Percentiles rank a stretch among this genome's conserved stretches.
Evolutionary conservation across 92 coral and sea anemone species (phyloP).

Genomic region (Heliopora coerulea): DNA sequence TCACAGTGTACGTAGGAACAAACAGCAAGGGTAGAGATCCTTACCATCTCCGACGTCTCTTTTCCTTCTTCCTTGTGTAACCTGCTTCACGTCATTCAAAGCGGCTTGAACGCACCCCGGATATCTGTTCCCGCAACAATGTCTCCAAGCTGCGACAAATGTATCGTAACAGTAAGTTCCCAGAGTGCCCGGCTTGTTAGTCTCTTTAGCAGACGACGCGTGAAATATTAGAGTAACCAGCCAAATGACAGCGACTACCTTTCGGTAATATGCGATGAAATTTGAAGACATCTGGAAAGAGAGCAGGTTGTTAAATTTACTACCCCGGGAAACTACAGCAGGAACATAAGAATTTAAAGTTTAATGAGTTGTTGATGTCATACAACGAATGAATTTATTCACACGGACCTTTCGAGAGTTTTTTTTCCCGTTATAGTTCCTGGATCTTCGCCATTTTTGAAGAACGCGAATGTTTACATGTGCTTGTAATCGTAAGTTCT

Average conservation of each 20-base stretch:
- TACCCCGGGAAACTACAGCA: no score
- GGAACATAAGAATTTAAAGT: no score
- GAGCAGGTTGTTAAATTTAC: no score
- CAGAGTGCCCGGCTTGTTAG: constrained; percentile 11
- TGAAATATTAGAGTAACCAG: constrained; percentile 16
- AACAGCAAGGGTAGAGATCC: not conserved
- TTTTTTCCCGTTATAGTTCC: no score
- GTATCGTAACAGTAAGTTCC: not conserved
- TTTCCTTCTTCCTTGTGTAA: constrained; percentile 15
- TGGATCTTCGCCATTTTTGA: no score
- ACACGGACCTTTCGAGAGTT: no score
- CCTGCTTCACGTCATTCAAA: constrained; percentile 1
- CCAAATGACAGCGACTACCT: not conserved
- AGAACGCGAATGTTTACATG: no score
- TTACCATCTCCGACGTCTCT: constrained; percentile 7
- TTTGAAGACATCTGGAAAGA: constrained; percentile 12
- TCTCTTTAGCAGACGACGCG: constrained; percentile 8
- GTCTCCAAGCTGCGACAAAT: constrained; percentile 21
- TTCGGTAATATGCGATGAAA: not conserved
- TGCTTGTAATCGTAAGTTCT: no score
- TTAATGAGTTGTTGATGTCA: no score
- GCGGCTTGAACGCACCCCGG: constrained; percentile 29
- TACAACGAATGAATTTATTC: no score
- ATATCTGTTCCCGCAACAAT: constrained; percentile 23
- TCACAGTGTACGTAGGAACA: no score